Base-by-base conservation (phyloP, 2,113 vertebrate genomes). In the Meles meles region DNA sequence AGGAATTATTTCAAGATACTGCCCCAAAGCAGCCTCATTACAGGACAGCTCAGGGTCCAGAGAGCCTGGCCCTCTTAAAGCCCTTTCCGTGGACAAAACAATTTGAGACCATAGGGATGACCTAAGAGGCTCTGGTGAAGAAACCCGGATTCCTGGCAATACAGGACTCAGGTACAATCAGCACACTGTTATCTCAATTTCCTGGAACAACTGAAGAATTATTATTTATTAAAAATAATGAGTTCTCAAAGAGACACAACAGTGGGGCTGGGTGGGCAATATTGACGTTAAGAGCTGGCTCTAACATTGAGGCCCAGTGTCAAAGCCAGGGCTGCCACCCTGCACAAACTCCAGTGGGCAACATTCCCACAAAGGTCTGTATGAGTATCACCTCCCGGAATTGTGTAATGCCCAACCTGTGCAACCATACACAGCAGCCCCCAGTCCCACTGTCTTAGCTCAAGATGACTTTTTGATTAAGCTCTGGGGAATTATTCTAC, bases 51-150 rank as follows among this genome's bases (percentile, higher is more conserved):
- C 0, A 2, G 44, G 27, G 11, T 37, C 34, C 52, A 49, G 20
- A 71, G 29, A 72, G 31, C n/a, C 79, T 23, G 5, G n/a, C 76
- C 44, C 65, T 71, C 59, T 8, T 14, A 11, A 88, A n/a, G 44
- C 29, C 55, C 27, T 57, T 96, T 67, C 47, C 55, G 37, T 47
- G 85, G 76, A 93, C 57, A 47, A 97, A 71, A 47, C 27, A 31
- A 39, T 13, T 27, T n/a, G n/a, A 27, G 42, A 61, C 42, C 0
- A 3, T 8, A 47, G 13, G 27, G 11, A 2, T 34, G 47, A 88
- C 44, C 37, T 5, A 0, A 18, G 87, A 92, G 44, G 59, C 37
- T 67, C 25, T 76, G 29, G n/a, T 44, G 49, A 90, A 25, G 42
- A 37, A 92, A 20, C 20, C 49, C 88, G 1, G 34, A 44, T 20